These are phyloP conservation scores for Alexandromys fortis DNA, from an alignment of 2,113 vertebrate genomes.

Conservation along the genomic window DNA sequence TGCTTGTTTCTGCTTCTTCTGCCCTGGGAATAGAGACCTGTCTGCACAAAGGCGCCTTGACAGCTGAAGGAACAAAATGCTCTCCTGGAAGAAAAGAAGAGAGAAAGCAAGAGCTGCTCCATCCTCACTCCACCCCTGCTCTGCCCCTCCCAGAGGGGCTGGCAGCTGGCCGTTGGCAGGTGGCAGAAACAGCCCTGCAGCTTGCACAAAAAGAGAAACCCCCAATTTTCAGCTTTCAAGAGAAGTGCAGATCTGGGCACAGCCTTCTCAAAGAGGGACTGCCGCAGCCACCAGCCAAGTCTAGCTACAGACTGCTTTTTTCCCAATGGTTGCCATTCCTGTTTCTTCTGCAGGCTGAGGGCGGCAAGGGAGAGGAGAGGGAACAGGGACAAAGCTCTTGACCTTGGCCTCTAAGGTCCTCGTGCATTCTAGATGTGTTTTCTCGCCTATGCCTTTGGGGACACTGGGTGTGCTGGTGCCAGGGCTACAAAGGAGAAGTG, in stretches of 20 bases:
- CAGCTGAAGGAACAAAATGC: slow-evolving; percentile 75
- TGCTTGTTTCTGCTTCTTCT: slow-evolving; percentile 65
- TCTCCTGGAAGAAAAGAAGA: slow-evolving; percentile 62
- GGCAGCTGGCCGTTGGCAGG: slow-evolving; percentile 78
- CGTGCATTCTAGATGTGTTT: slow-evolving; percentile 11
- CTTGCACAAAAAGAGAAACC: slow-evolving; percentile 67
- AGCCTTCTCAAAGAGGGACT: neutral
- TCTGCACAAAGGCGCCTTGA: slow-evolving; percentile 75
- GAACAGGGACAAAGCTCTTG: neutral
- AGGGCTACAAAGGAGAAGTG: neutral
- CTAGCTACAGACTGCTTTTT: neutral
- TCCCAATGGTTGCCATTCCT: neutral
- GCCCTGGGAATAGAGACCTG: slow-evolving; percentile 78
- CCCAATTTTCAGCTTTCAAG: slow-evolving; percentile 62
- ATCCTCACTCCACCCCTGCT: slow-evolving; percentile 59
- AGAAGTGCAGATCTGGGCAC: slow-evolving; percentile 11
- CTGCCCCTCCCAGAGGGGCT: slow-evolving; percentile 63
- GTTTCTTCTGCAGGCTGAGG: neutral
- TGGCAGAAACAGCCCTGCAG: slow-evolving; percentile 38
- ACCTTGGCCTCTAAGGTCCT: neutral
- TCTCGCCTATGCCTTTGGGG: neutral
- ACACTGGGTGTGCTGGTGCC: neutral
- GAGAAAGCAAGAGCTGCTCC: neutral
- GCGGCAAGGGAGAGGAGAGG: neutral
- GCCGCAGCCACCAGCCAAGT: neutral